Evolutionary conservation across 2,888 invertebrate species (phyloP), one percentile per base, ranked within the genome.

Genomic region (Caenorhabditis sp.): DNA sequence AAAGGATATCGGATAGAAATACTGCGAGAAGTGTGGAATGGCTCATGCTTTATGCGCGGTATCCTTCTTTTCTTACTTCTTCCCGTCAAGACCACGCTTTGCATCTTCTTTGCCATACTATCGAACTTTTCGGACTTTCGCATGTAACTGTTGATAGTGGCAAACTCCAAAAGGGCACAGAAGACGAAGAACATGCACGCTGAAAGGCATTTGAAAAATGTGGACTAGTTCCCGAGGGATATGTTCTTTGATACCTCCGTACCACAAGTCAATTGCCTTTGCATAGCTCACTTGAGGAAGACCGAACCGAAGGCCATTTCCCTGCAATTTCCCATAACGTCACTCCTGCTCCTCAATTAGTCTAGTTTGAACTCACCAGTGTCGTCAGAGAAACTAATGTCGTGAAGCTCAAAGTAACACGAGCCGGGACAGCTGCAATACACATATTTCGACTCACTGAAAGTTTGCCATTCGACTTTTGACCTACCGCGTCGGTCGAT

Each of bases 141-240:
- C 87, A 87, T 87, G 75, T 85, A 86, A 52, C 83, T 84, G 62
- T 87, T 87, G 56, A 87, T 85, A 26, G 85, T 81, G 11, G 87
- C 87, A 71, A 86, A 87, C 46, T 87, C 87, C 39, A 87, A 76
- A 43, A 87, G 80, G 15, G 86, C 85, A 55, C 84, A 80, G 73
- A 88, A 88, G 27, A 88, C 87, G 76, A 88, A 88, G 55, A 87
- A 79, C 87, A 88, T 86, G 63, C 88, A 88, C 39, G 84, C 87
- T 87, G 78, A 58, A 83, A 83, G 41, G 52, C 52, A 22, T 30
- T 48, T 62, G 39, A 59, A 35, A 53, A 55, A 43, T 61, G 53
- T 22, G 46, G 11, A 22, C n/a, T 27, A 30, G 7, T 11, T 50
- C 58, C 59, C 59, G 24, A 35, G 46, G 17, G 27, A 46, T 9